Conservation (phyloP, 2,888 invertebrate species). For the Leucophora obtusa region DNA sequence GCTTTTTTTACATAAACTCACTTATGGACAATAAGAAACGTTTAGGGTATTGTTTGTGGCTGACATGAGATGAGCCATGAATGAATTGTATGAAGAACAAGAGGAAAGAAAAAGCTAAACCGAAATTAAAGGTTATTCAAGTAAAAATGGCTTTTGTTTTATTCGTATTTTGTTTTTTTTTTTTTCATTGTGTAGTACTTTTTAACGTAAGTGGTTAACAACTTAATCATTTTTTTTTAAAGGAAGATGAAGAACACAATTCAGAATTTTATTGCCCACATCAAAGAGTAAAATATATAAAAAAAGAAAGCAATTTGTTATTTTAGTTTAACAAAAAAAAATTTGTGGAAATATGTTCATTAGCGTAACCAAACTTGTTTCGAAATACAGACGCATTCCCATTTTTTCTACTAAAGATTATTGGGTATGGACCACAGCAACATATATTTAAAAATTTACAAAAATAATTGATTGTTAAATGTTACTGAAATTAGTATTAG, state of each 20-base stretch:
- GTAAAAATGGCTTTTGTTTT: constrained; percentile 38
- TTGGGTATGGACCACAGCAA: too few species aligned
- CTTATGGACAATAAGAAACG: constrained; percentile 59
- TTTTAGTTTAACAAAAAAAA: too few species aligned
- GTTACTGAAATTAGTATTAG: too few species aligned
- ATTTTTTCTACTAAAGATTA: too few species aligned
- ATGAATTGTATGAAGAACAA: constrained; percentile 1
- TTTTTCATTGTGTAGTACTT: background rate
- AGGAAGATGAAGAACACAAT: background rate
- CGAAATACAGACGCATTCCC: too few species aligned
- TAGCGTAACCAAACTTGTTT: too few species aligned
- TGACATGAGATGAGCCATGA: constrained; percentile 58
- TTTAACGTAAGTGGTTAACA: constrained; percentile 44
- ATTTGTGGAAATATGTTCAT: too few species aligned
- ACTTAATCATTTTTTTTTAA: constrained; percentile 43
- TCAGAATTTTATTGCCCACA: constrained; percentile 2
- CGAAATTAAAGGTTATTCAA: constrained; percentile 56
- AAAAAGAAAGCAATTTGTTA: too few species aligned
- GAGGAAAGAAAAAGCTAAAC: constrained; percentile 22
- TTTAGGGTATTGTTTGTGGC: constrained; percentile 58
- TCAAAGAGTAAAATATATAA: background rate
- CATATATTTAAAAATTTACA: too few species aligned
- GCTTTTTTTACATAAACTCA: constrained; percentile 33
- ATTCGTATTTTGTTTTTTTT: background rate
- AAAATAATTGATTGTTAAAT: too few species aligned